Base-by-base conservation (phyloP, 2,888 invertebrate species). In the Hypomecis atomaria region DNA sequence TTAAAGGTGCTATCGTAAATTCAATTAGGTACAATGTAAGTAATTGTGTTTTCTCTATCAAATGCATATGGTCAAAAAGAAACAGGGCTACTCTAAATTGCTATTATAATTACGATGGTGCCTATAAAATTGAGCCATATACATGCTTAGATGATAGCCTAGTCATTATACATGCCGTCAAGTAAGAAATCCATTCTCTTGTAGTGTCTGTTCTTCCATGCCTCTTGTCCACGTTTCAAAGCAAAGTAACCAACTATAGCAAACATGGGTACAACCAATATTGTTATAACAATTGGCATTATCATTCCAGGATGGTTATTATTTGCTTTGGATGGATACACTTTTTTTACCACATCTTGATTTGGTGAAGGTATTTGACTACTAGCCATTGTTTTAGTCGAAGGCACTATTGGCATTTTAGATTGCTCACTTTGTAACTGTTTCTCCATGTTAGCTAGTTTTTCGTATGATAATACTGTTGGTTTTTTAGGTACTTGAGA, bases 131-230 rank as follows among this genome's bases (percentile, higher is more conserved):
- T 23, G 23, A 23, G 23, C 23, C 23, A 23, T 23, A 23, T 23
- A 23, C 23, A 23, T 23, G 23, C 23, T 23, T 23, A 23, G 23
- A 23, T 23, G 23, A 23, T 23, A 53, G 37, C 34, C 33, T 64
- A 96, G 81, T 96, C 96, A 89, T 97, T 97, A 81, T 97, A 97
- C 96, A 97, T 97, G 76, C 97, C 97, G 86, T 97, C 97, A 61
- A 97, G 95, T 10, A 97, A 93, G 81, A 96, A 97, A 86, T 97
- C 97, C 97, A 97, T 97, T 82, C 97, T 93, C 69, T 96, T 94
- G 78, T 97, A 97, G 85, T 97, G 97, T 73, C 97, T 94, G 71
- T 97, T 96, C 75, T 96, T 95, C 97, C 97, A 97, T 82, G 96
- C 96, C 81, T 97, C 97, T 73, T 95, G 93, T n/a, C 96, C 95